phyloP scores from a whole-genome alignment of 2,888 invertebrate genomes.

The Drepana falcataria region DNA sequence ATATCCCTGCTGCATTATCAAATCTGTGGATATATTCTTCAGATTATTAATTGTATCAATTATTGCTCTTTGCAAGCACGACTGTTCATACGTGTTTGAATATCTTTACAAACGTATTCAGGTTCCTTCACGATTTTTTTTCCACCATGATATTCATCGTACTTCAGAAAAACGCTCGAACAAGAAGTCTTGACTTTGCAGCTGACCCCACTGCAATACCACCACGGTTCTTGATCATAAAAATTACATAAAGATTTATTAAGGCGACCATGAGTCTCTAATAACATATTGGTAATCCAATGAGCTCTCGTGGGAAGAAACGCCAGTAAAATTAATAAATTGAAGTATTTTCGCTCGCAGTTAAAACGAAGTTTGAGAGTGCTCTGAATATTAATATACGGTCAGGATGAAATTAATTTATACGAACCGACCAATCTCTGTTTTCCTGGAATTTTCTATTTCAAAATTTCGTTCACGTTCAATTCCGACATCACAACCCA shows the following conservation, averaged over 20 bases:
- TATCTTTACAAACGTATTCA: too few species aligned
- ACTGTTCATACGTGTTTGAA: too few species aligned
- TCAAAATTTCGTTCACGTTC: conserved; percentile 58
- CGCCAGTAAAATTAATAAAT: conserved; percentile 64
- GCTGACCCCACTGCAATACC: too few species aligned
- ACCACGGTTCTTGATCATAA: too few species aligned
- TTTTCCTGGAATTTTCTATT: conserved; percentile 62
- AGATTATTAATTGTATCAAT: too few species aligned
- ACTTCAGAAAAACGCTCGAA: too few species aligned
- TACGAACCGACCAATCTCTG: conserved; percentile 62
- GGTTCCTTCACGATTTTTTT: too few species aligned
- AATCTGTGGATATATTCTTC: too few species aligned
- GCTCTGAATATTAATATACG: conserved; percentile 74
- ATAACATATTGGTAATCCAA: conserved; percentile 33
- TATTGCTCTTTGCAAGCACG: too few species aligned
- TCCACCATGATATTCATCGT: too few species aligned
- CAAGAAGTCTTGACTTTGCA: too few species aligned
- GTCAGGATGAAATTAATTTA: conserved; percentile 72
- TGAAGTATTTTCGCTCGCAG: conserved; percentile 62
- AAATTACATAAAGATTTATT: neutral
- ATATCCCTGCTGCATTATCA: too few species aligned
- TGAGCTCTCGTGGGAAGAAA: conserved; percentile 40
- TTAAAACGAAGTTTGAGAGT: conserved; percentile 70
- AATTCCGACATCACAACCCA: conserved; percentile 52
- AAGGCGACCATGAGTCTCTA: conserved; percentile 8